Conservation (phyloP, 2,797 vertebrate genomes). For the Antrozous pallidus region DNA sequence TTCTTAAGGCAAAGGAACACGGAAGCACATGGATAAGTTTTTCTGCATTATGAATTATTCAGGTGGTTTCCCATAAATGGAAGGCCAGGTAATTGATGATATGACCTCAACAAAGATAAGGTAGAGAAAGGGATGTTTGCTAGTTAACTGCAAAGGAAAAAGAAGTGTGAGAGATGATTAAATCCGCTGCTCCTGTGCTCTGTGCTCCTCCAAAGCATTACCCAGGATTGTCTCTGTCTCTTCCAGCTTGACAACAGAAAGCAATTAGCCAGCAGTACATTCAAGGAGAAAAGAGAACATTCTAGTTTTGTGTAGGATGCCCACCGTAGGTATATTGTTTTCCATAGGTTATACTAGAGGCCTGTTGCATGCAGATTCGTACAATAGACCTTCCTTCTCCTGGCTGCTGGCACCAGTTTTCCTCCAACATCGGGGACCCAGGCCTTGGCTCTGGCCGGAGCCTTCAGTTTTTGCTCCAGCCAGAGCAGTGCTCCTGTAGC, state of each 20-base stretch:
- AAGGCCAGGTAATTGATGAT: slow-evolving; percentile 31
- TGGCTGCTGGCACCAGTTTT: too few relatives aligned
- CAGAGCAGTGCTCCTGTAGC: too few relatives aligned
- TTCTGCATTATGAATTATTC: slow-evolving; percentile 31
- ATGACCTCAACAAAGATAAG: slow-evolving; percentile 50
- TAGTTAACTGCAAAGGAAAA: slow-evolving; percentile 45
- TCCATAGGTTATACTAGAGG: background rate
- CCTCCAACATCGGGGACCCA: too few relatives aligned
- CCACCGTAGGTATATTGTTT: background rate
- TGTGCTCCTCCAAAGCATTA: background rate
- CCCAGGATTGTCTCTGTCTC: background rate
- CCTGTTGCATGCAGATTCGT: accelerated
- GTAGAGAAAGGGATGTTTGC: slow-evolving; percentile 22
- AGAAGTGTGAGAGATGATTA: slow-evolving; percentile 23
- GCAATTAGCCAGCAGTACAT: background rate
- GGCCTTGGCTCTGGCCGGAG: too few relatives aligned
- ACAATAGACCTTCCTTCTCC: too few relatives aligned
- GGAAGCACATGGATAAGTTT: slow-evolving; percentile 20
- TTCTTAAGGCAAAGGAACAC: background rate
- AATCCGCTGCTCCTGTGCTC: background rate
- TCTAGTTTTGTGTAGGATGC: background rate
- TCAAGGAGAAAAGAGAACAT: background rate
- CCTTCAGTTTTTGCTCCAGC: too few relatives aligned
- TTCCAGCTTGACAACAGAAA: background rate
- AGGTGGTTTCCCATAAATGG: background rate